Conservation (phyloP, 2,113 vertebrate species). For the Zosterops hypoxanthus region DNA sequence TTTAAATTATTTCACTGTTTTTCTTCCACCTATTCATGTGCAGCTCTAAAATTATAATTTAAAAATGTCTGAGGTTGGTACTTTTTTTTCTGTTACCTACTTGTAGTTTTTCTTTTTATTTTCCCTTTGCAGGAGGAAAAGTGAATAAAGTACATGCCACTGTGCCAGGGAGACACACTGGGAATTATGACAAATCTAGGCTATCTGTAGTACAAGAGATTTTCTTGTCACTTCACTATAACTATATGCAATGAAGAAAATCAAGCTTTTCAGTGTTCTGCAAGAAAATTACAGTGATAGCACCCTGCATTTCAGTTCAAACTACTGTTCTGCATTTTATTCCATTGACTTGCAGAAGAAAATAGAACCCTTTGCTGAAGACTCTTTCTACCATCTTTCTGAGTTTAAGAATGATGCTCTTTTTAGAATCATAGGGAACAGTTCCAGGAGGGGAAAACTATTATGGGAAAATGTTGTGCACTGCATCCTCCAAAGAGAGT, state of each 20-base stretch:
- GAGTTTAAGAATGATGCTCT: constrained; percentile 15
- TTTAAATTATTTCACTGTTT: background rate
- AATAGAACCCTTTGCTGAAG: constrained; percentile 15
- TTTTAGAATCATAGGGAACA: constrained; percentile 1
- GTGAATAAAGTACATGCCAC: constrained; percentile 16
- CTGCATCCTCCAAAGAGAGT: background rate
- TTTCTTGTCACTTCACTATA: constrained; percentile 31
- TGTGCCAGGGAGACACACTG: background rate
- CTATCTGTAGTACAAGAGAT: constrained; percentile 41
- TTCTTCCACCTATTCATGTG: background rate
- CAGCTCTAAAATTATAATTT: background rate
- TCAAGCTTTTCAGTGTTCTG: constrained; percentile 9
- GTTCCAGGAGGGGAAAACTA: background rate
- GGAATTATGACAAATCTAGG: constrained; percentile 51
- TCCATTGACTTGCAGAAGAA: background rate
- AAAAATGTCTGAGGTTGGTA: background rate
- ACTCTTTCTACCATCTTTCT: background rate
- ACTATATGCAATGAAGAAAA: background rate
- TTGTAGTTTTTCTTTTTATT: background rate
- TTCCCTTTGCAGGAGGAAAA: background rate
- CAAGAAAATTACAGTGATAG: background rate
- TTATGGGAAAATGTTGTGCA: background rate
- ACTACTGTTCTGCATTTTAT: background rate
- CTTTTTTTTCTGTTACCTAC: background rate
- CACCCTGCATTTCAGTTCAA: background rate